A percentile compares a stretch with the other conserved stretches of the same genome.
Conservation (phyloP, 2,797 vertebrate genomes). For the Coreius guichenoti region DNA sequence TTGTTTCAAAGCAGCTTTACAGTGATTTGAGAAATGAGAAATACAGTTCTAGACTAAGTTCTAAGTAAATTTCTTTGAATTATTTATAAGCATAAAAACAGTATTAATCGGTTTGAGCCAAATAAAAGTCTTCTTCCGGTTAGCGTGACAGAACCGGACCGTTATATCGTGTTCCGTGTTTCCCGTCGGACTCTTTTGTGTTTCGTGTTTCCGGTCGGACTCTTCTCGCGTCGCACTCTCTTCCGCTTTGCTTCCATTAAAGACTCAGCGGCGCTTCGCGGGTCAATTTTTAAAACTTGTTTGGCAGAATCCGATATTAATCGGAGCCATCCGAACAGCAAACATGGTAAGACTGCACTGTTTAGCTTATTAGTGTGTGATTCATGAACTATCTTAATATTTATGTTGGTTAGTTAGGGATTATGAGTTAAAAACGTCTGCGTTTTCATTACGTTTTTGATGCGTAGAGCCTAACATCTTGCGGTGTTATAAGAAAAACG, state of each 20-base stretch:
- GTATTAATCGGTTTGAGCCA: too few relatives aligned
- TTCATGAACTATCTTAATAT: rapidly evolving
- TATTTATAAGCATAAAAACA: too few relatives aligned
- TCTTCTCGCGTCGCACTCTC: slow-evolving; percentile 54
- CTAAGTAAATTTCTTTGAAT: too few relatives aligned
- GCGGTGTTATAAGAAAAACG: rapidly evolving
- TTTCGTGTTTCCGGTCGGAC: slow-evolving; percentile 52
- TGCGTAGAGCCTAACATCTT: background rate
- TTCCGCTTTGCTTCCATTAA: slow-evolving; percentile 70
- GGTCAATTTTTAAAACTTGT: slow-evolving; percentile 76
- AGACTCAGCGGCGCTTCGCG: slow-evolving; percentile 67
- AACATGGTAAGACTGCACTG: slow-evolving; percentile 75
- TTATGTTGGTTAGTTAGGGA: background rate
- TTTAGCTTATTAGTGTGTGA: rapidly evolving
- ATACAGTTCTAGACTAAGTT: too few relatives aligned
- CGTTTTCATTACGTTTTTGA: background rate
- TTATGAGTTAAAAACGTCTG: background rate
- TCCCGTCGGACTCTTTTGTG: too few relatives aligned
- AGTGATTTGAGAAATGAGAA: too few relatives aligned
- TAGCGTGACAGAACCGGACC: background rate
- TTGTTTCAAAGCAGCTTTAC: too few relatives aligned
- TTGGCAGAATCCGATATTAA: slow-evolving; percentile 73
- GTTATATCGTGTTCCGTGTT: too few relatives aligned
- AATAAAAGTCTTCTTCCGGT: too few relatives aligned
- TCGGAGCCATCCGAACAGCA: slow-evolving; percentile 81